phyloP scores from a whole-genome alignment of 2,113 vertebrate species.

The Macaca nemestrina region DNA sequence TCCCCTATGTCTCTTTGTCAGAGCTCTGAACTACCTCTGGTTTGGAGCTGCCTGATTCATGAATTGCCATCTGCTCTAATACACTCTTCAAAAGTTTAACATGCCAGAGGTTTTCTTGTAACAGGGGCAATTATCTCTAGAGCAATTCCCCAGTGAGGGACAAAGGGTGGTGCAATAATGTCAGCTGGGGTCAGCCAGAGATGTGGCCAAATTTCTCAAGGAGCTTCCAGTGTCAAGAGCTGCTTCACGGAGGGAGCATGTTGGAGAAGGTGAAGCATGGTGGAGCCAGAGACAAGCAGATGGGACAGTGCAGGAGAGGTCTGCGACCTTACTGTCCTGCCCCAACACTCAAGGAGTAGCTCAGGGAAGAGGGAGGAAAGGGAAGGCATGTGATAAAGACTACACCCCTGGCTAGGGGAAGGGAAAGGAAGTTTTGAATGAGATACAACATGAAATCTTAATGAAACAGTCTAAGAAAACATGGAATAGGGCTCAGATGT shows the following conservation, averaged over 20 bases:
- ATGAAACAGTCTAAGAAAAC: not conserved
- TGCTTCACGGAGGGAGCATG: not conserved
- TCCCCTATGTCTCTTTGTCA: no score
- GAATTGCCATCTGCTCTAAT: not conserved
- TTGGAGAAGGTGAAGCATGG: not conserved
- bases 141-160: not conserved
- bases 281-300: not conserved
- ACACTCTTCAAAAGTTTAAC: not conserved
- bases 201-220: not conserved
- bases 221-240: not conserved
- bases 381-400: not conserved
- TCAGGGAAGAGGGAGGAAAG: not conserved
- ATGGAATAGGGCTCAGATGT: not conserved
- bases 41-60: not conserved
- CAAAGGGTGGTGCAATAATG: not conserved
- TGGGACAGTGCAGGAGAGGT: not conserved
- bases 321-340: no score
- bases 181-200: not conserved
- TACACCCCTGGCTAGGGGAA: not conserved
- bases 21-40: not conserved
- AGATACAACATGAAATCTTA: not conserved
- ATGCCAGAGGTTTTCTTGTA: not conserved
- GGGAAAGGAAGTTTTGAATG: not conserved
- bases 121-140: not conserved
- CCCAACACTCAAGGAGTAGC: not conserved